Evolutionary conservation across 2,113 vertebrate genomes (phyloP), one percentile per base, ranked within the genome.

Genomic region (Misgurnus anguillicaudatus): DNA sequence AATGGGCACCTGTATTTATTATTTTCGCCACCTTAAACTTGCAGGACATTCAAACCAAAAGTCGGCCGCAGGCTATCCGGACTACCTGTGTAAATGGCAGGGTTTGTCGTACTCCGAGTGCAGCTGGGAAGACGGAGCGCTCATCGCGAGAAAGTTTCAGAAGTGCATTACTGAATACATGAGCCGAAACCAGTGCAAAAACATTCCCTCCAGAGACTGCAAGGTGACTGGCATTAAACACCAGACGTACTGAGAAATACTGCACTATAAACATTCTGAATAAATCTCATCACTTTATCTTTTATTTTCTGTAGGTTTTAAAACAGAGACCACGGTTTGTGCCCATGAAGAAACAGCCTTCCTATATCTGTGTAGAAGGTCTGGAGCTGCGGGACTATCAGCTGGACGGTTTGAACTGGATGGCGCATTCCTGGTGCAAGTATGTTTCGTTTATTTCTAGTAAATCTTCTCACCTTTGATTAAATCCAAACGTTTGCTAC

Each of bases 391-490:
- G 98, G 88, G 97, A 99, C 89, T 99, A 99, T 91, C 98, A 99
- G 80, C 82, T 98, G 85, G 95, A 98, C 90, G 94, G 98, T 75
- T 89, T 99, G 86, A 99, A 99, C 82, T 99, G 97, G 97, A 95
- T 99, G 91, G 97, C 97, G 80, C 98, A 99, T 81, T 99, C 98
- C 6, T 99, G 98, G 97, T 98, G 96, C 98, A 99, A 98, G 98
- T 99, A 96, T 82, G 97, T 90, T 21, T 39, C 4, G 19, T 42
- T 74, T 39, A 14, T 16, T 39, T 31, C 31, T 39, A 21, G 7
- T 11, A 70, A 16, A 48, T 47, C 47, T 13, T 4, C 19, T 72
- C 1, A 21, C 8, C 14, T 2, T 10, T 4, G 51, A 55, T 39
- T 16, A 39, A 9, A 51, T 13, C 1, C 4, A 13, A 51, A 51